A percentile compares a stretch with the other conserved stretches of the same genome.
Evolutionary conservation across 1,140 invertebrate genomes (phyloP).

Genomic region (Yoshiicerus persimilis): DNA sequence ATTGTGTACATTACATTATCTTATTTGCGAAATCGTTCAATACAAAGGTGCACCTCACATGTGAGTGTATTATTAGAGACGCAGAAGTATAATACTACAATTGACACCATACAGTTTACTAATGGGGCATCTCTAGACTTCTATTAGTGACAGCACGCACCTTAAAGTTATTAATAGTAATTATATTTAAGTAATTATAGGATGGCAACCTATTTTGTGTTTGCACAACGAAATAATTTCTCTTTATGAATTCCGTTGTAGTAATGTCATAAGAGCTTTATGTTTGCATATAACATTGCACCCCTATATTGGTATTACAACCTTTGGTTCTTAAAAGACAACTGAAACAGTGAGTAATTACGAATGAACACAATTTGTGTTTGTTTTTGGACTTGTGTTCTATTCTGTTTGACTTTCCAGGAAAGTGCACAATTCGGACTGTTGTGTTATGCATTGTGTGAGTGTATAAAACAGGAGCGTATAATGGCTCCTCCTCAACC

Average conservation of each 20-base stretch:
- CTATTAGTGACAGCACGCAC: too few relatives aligned
- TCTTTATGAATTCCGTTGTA: too few relatives aligned
- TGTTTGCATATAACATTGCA: too few relatives aligned
- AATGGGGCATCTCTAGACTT: too few relatives aligned
- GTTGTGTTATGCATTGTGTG: not conserved
- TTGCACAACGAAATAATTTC: too few relatives aligned
- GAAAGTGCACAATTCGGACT: not conserved
- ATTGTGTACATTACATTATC: not conserved
- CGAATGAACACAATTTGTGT: not conserved
- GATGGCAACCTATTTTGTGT: too few relatives aligned
- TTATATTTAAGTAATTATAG: too few relatives aligned
- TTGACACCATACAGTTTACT: not conserved
- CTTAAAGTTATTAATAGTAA: too few relatives aligned
- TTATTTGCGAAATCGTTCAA: not conserved
- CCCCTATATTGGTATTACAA: too few relatives aligned
- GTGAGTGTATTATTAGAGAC: too few relatives aligned
- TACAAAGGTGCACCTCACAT: too few relatives aligned
- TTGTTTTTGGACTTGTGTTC: not conserved
- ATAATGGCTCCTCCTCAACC: not conserved
- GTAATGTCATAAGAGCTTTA: too few relatives aligned
- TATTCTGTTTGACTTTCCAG: not conserved
- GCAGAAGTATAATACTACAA: not conserved
- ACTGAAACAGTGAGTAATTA: not conserved
- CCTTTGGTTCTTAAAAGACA: not conserved
- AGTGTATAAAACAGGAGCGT: not conserved